Conservation (phyloP, 2,888 invertebrate species). For the Mycogona germanica region DNA sequence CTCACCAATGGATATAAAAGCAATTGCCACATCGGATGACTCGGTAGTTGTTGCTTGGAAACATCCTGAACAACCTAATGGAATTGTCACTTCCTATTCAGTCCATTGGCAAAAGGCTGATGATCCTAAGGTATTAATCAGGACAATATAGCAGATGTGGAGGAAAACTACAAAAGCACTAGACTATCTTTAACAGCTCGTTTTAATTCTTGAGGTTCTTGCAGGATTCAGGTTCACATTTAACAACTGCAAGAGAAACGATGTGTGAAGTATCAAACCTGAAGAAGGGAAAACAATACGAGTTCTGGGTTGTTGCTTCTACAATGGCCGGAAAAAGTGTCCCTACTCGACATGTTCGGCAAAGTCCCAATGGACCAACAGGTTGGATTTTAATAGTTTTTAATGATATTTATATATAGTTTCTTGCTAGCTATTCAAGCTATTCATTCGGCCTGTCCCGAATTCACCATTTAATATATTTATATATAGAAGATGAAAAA, state of each 20-base stretch:
- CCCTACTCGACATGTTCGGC: slow-evolving; percentile 16
- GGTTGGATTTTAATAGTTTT: too few relatives aligned
- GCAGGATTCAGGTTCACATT: slow-evolving; percentile 1
- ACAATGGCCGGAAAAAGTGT: slow-evolving; percentile 40
- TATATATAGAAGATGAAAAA: too few relatives aligned
- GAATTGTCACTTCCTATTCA: slow-evolving; percentile 82
- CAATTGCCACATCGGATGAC: slow-evolving; percentile 79
- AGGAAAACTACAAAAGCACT: too few relatives aligned
- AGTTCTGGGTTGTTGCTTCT: slow-evolving; percentile 22
- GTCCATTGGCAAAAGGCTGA: slow-evolving; percentile 53
- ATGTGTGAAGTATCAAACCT: slow-evolving; percentile 62
- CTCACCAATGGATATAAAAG: slow-evolving; percentile 84
- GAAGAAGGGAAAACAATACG: slow-evolving; percentile 53
- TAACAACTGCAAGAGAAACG: not conserved
- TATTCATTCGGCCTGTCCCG: too few relatives aligned
- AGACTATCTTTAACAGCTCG: too few relatives aligned
- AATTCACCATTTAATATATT: too few relatives aligned
- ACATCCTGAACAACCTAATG: slow-evolving; percentile 83
- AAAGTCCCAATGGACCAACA: slow-evolving; percentile 18
- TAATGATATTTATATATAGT: too few relatives aligned
- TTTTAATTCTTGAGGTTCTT: not conserved
- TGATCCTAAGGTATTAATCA: slow-evolving; percentile 26
- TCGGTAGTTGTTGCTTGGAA: slow-evolving; percentile 90
- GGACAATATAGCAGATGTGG: too few relatives aligned
- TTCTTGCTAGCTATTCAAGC: too few relatives aligned